Base-by-base conservation (phyloP, 2,113 vertebrate genomes). In the Edolisoma coerulescens region DNA sequence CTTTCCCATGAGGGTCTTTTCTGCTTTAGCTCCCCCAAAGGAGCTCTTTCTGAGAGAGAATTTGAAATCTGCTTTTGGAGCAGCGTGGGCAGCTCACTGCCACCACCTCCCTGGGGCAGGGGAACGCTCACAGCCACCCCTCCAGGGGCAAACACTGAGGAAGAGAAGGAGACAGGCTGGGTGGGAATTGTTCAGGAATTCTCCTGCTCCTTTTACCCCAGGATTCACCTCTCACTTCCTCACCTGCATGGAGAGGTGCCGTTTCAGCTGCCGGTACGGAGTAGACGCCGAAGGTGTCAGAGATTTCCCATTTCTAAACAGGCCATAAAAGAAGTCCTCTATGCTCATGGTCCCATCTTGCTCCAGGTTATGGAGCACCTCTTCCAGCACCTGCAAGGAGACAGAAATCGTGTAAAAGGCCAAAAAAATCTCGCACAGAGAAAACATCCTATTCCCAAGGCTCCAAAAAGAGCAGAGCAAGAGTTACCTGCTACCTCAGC, bases 181-280 rank as follows among this genome's bases (percentile, higher is more conserved):
- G 5, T 16, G 61, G 39, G 37, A 59, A 41, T 3, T 37, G 15
- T 2, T 56, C 22, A 79, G 47, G 42, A 11, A 5, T 76, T 68
- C 26, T 57, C 19, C 39, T 39, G 7, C 17, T 77, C 44, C 45
- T 73, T 52, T 52, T 4, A 11, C 0, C 17, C 71, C 35, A 11
- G 35, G 49, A 76, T 79, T 56, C 23, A 16, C 2, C 42, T 8
- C 6, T 21, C 6, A 5, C 30, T 39, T 10, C 42, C 92, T 91
- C 97, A 99, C 99, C 99, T 99, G 99, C 94, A 99, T 99, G 90
- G 99, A 99, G 89, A 99, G 99, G 82, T 98, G 99, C 8, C 99
- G 98, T 78, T 99, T 99, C 21, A 99, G 97, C 78, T 99, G 99
- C 84, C 99, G 97, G 79, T 99, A 99, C 0, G 99, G 99, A 3